phyloP scores from a whole-genome alignment of 2,888 invertebrate species.

The Drosophila tripunctata region DNA sequence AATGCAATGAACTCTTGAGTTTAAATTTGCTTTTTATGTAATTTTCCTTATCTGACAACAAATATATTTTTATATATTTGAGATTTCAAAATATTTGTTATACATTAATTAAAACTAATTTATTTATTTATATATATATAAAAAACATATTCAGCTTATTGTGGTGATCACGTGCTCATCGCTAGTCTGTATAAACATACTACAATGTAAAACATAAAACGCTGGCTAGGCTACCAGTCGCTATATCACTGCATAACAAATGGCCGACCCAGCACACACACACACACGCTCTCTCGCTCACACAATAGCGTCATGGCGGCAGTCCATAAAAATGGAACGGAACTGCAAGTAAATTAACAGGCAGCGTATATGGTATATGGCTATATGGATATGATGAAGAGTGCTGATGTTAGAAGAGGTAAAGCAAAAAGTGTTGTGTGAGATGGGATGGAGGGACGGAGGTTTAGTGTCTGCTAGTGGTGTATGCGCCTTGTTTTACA shows the following conservation, averaged over 20 bases:
- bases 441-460: background rate
- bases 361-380: slow-evolving; percentile 53
- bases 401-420: slow-evolving; percentile 27
- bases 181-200: slow-evolving; percentile 26
- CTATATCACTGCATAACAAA: slow-evolving; percentile 73
- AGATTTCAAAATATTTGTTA: too few relatives aligned
- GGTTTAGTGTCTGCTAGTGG: slow-evolving; percentile 25
- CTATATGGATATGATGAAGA: too few relatives aligned
- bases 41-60: too few relatives aligned
- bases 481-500: slow-evolving; percentile 63
- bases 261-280: slow-evolving; percentile 52
- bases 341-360: slow-evolving; percentile 81
- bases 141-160: background rate
- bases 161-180: slow-evolving; percentile 46
- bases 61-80: too few relatives aligned
- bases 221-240: slow-evolving; percentile 49
- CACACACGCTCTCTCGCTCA: slow-evolving; percentile 22
- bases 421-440: background rate
- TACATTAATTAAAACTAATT: background rate
- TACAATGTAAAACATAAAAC: slow-evolving; percentile 55
- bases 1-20: too few relatives aligned
- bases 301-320: slow-evolving; percentile 58
- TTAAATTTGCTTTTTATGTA: too few relatives aligned
- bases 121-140: too few relatives aligned
- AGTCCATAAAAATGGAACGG: slow-evolving; percentile 80